Base-by-base conservation (phyloP, 2,113 vertebrate genomes). In the Oxyura jamaicensis region DNA sequence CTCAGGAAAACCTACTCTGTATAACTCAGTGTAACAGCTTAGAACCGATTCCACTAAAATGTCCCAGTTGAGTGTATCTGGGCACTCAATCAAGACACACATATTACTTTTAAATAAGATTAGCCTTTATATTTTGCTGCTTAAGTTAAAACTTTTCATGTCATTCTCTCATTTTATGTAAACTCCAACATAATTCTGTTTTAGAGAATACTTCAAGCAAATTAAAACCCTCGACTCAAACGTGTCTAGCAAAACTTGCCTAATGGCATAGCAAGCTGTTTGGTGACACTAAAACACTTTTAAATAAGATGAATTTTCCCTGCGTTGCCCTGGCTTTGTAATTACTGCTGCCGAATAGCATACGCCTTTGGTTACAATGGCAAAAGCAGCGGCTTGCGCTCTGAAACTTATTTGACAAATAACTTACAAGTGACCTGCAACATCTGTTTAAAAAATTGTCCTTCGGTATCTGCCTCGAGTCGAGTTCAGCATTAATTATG, bases 41-140 rank as follows among this genome's bases (percentile, higher is more conserved):
- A 97, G 97, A 98, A 97, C 97, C 96, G 96, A 97, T 97, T 97
- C 97, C 97, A 97, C 97, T 97, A 98, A 98, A 98, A 97, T 95
- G 97, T 98, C 98, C 98, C 98, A 98, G 98, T 94, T 98, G 98
- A 98, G 95, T 88, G 93, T 97, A 98, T 97, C 98, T 97, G 97
- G 98, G 98, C 98, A 98, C 97, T 98, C 97, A 98, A 98, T 98
- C 98, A 98, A 98, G 97, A 98, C 97, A 97, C 97, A 97, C 98
- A 98, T 98, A 98, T 98, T 98, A 98, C 97, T 98, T 98, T 98
- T 98, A 98, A 98, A 98, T 98, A 98, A 98, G 98, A 98, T 98
- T 98, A 98, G 97, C 96, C 97, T 98, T 98, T 98, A 98, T 98
- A 98, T 98, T 98, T 98, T 98, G 98, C 98, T 98, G 98, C 98